A percentile compares a stretch with the other conserved stretches of the same genome.
Conservation (phyloP, 2,797 vertebrate genomes). For the Tragopan temminckii region DNA sequence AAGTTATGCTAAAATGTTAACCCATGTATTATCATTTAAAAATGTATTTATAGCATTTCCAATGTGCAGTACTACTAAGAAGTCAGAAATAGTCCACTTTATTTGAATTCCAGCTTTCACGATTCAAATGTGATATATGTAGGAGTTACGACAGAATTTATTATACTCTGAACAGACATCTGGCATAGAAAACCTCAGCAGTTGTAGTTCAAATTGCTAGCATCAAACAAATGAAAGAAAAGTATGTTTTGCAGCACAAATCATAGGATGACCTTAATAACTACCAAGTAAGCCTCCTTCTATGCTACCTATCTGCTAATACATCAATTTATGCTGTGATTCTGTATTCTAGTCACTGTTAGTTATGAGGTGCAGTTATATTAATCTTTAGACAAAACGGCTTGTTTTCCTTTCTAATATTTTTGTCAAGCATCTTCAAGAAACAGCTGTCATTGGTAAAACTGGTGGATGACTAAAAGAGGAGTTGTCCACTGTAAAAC, state of each 20-base stretch:
- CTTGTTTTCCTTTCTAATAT: neutral
- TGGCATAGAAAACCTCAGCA: neutral
- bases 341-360: neutral
- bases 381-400: neutral
- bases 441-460: neutral
- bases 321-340: neutral
- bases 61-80: neutral
- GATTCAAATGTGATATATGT: neutral
- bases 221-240: neutral
- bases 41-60: neutral
- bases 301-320: neutral
- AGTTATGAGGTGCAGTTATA: neutral
- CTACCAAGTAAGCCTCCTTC: neutral
- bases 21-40: neutral
- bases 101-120: neutral
- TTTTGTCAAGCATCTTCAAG: neutral
- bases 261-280: neutral
- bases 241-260: neutral
- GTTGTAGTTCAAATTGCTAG: neutral
- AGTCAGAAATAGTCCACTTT: neutral
- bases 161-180: neutral
- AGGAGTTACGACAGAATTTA: neutral
- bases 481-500: neutral
- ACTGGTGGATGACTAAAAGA: neutral
- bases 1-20: neutral